Evolutionary conservation across 92 coral and sea anemone species (phyloP).

Genomic region (Phenganax marumi): DNA sequence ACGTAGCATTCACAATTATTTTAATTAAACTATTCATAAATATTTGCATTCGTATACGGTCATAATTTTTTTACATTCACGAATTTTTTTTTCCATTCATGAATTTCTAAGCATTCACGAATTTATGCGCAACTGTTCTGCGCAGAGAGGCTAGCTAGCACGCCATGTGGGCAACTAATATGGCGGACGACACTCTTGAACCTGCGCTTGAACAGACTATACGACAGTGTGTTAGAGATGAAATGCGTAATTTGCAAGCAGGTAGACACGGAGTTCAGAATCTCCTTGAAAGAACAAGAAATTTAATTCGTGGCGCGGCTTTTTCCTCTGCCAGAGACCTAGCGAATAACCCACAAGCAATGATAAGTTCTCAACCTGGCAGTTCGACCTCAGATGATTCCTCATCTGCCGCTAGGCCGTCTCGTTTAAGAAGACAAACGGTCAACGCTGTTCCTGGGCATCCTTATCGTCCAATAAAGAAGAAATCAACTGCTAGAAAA

Average conservation of each 20-base stretch:
- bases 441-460: constrained; percentile 35
- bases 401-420: background rate
- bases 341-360: background rate
- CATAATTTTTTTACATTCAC: background rate
- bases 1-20: no score
- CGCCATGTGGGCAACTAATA: no score
- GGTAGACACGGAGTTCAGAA: constrained; percentile 23
- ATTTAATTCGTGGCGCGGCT: constrained; percentile 36
- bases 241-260: constrained; percentile 30
- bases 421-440: background rate
- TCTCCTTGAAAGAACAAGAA: constrained; percentile 35
- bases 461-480: constrained; percentile 24
- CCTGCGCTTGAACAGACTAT: constrained; percentile 19
- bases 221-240: constrained; percentile 41
- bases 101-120: background rate
- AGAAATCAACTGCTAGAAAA: background rate
- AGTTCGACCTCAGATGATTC: background rate
- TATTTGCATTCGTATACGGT: no score
- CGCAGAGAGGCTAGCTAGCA: no score
- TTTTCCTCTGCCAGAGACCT: constrained; percentile 1
- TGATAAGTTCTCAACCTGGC: background rate
- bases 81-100: background rate
- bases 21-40: no score
- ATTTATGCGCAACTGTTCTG: background rate
- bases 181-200: no score